Base-by-base conservation (phyloP, 2,888 invertebrate species). In the Vesta saturnalis region DNA sequence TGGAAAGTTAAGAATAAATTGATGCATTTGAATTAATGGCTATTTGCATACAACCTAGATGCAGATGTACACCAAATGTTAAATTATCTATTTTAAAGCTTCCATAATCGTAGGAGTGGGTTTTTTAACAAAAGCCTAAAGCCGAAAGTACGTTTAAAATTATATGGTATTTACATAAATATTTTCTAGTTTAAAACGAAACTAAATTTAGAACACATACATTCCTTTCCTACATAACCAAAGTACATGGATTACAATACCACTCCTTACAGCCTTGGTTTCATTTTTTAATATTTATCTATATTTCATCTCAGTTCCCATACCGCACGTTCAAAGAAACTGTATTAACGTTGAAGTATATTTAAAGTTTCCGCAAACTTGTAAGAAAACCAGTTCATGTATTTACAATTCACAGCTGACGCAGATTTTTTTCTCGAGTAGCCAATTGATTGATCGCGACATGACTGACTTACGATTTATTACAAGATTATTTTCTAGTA, bases 321-420 rank as follows among this genome's bases (percentile, higher is more conserved):
- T 47, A 47, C 6, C 15, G 23, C 23, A 47, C n/a, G n/a, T 52
- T 49, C 6, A 47, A 47, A 52, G 21, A 52, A 19, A 52, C 19
- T n/a, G 43, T 43, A n/a, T n/a, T n/a, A 52, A 52, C 52, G n/a
- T n/a, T 18, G 52, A 19, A 19, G 21, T 16, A 39, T 39, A n/a
- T 52, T 19, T 12, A 19, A 19, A 52, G 21, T 52, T 52, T 52
- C 18, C 16, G 39, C 4, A 21, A 19, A 52, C 21, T 10, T 19
- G 5, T 5, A 52, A 52, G 52, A 49, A 49, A 55, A 35, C 56
- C 12, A 15, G 56, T 35, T 30, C 56, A 15, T 16, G 23, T 35
- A 56, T 56, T 35, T 21, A 52, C 19, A 52, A 52, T 52, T 19
- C 35, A 56, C 56, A 56, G 56, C 56, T 56, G 56, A 56, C 56